Evolutionary conservation across 2,888 invertebrate species (phyloP).

Genomic region (Torymus tubicola): DNA sequence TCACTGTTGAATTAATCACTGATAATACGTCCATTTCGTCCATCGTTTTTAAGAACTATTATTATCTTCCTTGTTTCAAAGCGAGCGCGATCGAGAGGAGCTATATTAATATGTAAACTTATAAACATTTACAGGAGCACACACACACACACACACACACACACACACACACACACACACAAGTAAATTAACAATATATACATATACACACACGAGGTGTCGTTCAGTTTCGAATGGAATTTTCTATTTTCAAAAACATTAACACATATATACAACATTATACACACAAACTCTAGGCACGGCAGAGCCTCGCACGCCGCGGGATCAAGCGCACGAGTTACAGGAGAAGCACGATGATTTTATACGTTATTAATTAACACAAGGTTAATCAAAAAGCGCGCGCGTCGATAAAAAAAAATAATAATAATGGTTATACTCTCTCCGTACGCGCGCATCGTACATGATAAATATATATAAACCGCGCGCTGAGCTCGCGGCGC

Average conservation of each 20-base stretch:
- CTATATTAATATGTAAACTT: constrained; percentile 20
- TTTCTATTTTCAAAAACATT: constrained; percentile 38
- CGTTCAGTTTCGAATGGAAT: constrained; percentile 46
- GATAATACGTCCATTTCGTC: constrained; percentile 58
- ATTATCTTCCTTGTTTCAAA: constrained; percentile 48
- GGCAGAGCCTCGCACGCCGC: no score
- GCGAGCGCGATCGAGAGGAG: constrained; percentile 19
- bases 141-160: no score
- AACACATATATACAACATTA: no score
- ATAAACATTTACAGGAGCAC: no score
- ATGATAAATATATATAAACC: neutral
- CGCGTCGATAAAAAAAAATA: constrained; percentile 1
- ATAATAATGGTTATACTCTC: neutral
- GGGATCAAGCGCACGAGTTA: no score
- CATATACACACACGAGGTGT: neutral
- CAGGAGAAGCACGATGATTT: constrained; percentile 11
- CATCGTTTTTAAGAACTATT: constrained; percentile 53
- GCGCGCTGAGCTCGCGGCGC: no score
- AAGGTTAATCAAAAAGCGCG: constrained; percentile 30
- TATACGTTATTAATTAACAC: constrained; percentile 35
- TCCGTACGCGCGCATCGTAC: no score
- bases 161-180: no score
- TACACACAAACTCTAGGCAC: no score
- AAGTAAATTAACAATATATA: no score
- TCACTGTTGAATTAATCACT: constrained; percentile 54